These are phyloP conservation scores for Corythornis madagascariensis DNA, from an alignment of 2,113 vertebrate genomes.

Conservation along the genomic window DNA sequence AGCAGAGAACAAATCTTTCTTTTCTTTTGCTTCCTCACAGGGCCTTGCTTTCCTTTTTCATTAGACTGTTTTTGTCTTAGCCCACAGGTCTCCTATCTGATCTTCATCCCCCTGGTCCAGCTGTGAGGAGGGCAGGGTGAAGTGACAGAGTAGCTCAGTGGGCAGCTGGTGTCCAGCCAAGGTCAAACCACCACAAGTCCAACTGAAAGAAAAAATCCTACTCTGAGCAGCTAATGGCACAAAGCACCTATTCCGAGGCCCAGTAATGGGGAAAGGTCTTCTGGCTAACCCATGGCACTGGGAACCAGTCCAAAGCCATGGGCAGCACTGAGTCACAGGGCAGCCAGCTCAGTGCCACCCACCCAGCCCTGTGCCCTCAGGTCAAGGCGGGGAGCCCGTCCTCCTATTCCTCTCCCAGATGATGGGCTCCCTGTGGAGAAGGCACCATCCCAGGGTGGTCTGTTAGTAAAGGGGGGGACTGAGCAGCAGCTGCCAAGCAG, in stretches of 20 bases:
- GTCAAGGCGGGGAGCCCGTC: fast-evolving
- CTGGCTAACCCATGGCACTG: neutral
- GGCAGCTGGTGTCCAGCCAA: no score
- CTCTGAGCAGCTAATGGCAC: neutral
- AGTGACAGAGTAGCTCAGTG: no score
- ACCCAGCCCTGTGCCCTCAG: fast-evolving
- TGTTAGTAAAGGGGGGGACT: neutral
- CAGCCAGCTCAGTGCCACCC: neutral
- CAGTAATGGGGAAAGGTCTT: neutral
- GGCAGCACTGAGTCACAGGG: neutral
- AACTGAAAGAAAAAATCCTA: neutral
- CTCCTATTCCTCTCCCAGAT: neutral
- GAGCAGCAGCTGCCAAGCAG: constrained; percentile 7
- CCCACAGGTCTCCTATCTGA: no score
- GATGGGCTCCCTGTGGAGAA: neutral
- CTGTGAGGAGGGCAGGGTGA: no score
- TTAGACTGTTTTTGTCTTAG: no score
- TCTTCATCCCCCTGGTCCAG: no score
- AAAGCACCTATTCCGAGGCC: fast-evolving
- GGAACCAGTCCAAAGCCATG: neutral
- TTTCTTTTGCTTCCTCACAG: no score
- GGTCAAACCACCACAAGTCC: no score
- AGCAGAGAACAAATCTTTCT: no score
- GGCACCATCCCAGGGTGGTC: fast-evolving
- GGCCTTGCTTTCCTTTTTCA: no score